phyloP scores from a whole-genome alignment of 2,888 invertebrate genomes.

The Drosophila formosana region DNA sequence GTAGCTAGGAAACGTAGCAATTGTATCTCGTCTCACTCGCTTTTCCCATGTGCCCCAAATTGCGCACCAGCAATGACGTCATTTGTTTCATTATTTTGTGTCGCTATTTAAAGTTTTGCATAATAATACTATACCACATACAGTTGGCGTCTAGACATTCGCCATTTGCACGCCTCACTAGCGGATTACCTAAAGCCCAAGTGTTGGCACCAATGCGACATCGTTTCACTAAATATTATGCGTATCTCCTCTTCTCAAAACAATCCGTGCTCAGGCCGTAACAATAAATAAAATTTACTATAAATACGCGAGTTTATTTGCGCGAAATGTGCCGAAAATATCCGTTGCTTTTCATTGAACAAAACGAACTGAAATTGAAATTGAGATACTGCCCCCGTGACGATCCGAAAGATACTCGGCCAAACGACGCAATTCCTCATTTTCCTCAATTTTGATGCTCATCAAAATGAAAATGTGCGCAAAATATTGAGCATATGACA shows the following conservation, averaged over 20 bases:
- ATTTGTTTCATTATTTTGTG: constrained; percentile 42
- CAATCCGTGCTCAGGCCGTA: background rate
- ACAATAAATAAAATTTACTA: constrained; percentile 18
- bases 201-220: constrained; percentile 68
- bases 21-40: constrained; percentile 13
- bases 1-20: constrained; percentile 48
- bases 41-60: constrained; percentile 52
- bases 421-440: constrained; percentile 23
- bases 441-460: constrained; percentile 22
- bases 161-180: constrained; percentile 32
- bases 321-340: constrained; percentile 39
- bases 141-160: constrained; percentile 50
- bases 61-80: constrained; percentile 62
- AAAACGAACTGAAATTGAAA: constrained; percentile 37
- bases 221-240: constrained; percentile 20
- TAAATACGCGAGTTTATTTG: constrained; percentile 26
- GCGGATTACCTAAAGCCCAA: constrained; percentile 70
- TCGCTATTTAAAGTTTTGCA: constrained; percentile 47
- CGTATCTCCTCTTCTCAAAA: background rate
- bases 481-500: constrained; percentile 32
- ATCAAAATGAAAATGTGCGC: constrained; percentile 37
- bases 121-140: constrained; percentile 25
- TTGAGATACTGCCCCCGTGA: constrained; percentile 12
- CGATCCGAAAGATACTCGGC: constrained; percentile 29
- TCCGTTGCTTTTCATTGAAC: constrained; percentile 63